Conservation (phyloP, 30 jellyfish, hydroid and myxozoan species). For the Mastigias papua region DNA sequence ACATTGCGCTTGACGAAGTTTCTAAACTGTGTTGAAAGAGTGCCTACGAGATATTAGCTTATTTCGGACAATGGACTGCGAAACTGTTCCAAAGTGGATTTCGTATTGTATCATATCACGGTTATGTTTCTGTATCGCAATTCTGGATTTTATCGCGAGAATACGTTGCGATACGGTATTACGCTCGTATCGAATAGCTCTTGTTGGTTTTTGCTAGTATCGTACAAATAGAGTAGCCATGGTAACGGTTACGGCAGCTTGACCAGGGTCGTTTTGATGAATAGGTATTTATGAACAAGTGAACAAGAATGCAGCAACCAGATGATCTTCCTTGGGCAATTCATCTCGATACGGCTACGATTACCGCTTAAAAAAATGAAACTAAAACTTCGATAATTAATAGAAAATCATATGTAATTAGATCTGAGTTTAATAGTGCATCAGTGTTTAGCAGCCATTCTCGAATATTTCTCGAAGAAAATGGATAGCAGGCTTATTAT, state of each 20-base stretch:
- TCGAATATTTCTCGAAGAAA: not conserved
- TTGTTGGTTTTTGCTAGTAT: not conserved
- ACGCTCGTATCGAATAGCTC: not conserved
- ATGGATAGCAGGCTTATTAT: constrained; percentile 13
- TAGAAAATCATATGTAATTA: not conserved
- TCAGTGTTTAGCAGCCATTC: not conserved
- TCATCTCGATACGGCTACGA: constrained; percentile 14
- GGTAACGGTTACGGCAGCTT: constrained; percentile 62
- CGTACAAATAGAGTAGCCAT: not conserved
- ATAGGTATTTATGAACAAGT: constrained; percentile 67
- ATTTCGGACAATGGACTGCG: too few species aligned
- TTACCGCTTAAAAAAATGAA: constrained; percentile 23
- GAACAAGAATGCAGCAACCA: constrained; percentile 74
- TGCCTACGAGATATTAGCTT: too few species aligned
- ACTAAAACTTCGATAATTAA: not conserved
- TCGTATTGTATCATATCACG: too few species aligned
- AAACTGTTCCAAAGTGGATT: too few species aligned
- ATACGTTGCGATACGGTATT: not conserved
- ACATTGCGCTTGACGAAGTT: too few species aligned
- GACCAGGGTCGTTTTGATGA: constrained; percentile 55
- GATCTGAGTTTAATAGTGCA: not conserved
- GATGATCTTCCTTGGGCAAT: constrained; percentile 11
- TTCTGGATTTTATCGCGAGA: not conserved
- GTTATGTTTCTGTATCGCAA: not conserved
- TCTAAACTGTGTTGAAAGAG: too few species aligned